Evolutionary conservation across 2,797 vertebrate genomes (phyloP), one percentile per base, ranked within the genome.

Genomic region (Neolamprologus multifasciatus): DNA sequence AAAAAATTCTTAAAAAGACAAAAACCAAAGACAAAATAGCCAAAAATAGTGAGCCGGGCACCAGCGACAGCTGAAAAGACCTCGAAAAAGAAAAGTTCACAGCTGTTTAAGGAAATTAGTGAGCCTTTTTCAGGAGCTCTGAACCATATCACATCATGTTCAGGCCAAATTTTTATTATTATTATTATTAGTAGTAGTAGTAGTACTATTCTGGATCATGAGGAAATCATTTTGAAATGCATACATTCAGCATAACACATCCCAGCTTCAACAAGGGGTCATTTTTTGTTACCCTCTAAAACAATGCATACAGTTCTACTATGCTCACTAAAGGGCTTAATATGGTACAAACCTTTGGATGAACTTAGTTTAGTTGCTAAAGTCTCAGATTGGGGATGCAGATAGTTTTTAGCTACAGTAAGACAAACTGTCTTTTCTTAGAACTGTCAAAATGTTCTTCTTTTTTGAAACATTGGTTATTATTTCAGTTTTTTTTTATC

Each of bases 101-200:
- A 14, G n/a, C 8, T 45, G 9, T 26, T 45, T 71, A 10, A 29
- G 4, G 9, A 71, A 17, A 45, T 45, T 8, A 10, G 64, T 14
- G 21, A 43, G 3, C 0, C 21, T 69, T 71, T 43, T 17, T 29
- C 67, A 74, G 6, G 9, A 17, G 23, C 23, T 74, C 9, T 74
- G 23, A 74, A 74, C 67, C 23, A 4, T 19, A 29, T 45, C 40
- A 74, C 40, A 45, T 45, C 21, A 71, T 45, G 21, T 71, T 26
- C 21, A 71, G 67, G 64, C 21, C 23, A 45, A 5, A 7, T 23
- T 26, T 1, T 19, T 31, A 7, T 57, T 29, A 13, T 26, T 23
- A 10, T 6, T 57, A 57, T 2, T 29, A 54, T 0, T 54, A 52
- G 0, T 51, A 54, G 0, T 54, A 51, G 0, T 62, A 13, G 11